Base-by-base conservation (phyloP, 2,888 invertebrate species). In the Encarsia formosa region DNA sequence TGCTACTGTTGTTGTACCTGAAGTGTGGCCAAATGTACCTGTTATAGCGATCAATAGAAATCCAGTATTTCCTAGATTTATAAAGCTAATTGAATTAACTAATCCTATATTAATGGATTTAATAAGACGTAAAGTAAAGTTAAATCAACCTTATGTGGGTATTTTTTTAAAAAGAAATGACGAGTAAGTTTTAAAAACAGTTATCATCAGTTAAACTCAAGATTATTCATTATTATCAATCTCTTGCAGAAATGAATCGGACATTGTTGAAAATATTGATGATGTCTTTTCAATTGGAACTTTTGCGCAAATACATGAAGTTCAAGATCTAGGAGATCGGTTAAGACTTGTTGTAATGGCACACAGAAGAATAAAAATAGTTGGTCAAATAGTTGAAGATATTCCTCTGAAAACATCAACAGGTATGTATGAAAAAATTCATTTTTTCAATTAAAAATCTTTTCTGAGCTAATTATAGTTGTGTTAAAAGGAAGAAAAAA, bases 1-100 rank as follows among this genome's bases (percentile, higher is more conserved):
- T 41, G 92, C 93, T 0, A 88, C 94, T 0, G 88, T 95, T 40
- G 88, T 90, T 15, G 90, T 99, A 23, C 98, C 98, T 1, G 97
- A 97, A 73, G 87, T 91, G 9, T 97, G 95, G 89, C 98, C 99
- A 0, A 88, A 91, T 71, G 86, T 99, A 18, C 99, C 99, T 3
- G 86, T 98, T 8, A 87, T 99, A 61, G 94, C 97, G 0, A 90
- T 98, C 59, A 87, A 82, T 66, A 83, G 95, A 62, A 93, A 96
- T 78, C 97, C 98, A 4, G 90, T 99, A 2, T 99, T 99, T 77
- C 99, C 99, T 18, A 84, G 93, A 63, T 99, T 99, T 75, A 95
- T 98, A 63, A 99, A 99, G 78, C 83, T 99, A 61, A 85, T 99
- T 58, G 98, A 98, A 81, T 91, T 97, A 35, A 84, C 87, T 26